Percentiles rank a stretch among this genome's conserved stretches.
phyloP scores from a whole-genome alignment of 2,113 vertebrate species.

The Nicator chloris region DNA sequence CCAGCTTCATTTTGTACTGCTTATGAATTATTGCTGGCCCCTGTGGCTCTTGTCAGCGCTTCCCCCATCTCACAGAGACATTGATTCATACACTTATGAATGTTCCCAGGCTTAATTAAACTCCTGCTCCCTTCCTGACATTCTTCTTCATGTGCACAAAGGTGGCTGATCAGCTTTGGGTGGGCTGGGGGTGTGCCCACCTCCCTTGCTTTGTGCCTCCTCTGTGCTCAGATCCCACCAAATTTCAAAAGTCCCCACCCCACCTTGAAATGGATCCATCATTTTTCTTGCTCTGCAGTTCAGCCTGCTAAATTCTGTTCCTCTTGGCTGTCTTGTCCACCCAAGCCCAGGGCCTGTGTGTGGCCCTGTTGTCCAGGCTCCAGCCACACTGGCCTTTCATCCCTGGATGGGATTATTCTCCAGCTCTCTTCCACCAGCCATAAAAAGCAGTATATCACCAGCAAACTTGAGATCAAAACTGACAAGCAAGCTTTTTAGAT shows the following conservation, averaged over 20 bases:
- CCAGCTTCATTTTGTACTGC: neutral
- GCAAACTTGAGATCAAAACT: conserved; percentile 58
- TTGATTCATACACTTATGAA: neutral
- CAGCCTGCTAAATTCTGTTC: neutral
- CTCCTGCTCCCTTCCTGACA: neutral
- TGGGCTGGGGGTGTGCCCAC: neutral
- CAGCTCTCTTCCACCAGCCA: neutral
- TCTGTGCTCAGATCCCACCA: neutral
- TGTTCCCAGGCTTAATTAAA: neutral
- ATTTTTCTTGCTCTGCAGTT: neutral
- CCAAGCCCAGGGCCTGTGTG: neutral
- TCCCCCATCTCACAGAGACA: neutral
- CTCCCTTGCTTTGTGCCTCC: neutral
- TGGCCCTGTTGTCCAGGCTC: neutral
- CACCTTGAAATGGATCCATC: neutral
- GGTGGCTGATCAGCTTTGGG: neutral
- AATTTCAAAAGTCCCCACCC: neutral
- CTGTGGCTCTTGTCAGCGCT: neutral
- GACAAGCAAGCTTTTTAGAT: conserved; percentile 62
- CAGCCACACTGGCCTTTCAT: neutral
- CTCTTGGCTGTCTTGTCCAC: neutral
- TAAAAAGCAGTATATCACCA: conserved; percentile 32
- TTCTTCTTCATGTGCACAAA: neutral
- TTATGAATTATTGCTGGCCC: conserved; percentile 23
- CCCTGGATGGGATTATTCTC: neutral